These are phyloP conservation scores for Enhydra lutris DNA, from an alignment of 2,113 vertebrate genomes.

Conservation along the genomic window DNA sequence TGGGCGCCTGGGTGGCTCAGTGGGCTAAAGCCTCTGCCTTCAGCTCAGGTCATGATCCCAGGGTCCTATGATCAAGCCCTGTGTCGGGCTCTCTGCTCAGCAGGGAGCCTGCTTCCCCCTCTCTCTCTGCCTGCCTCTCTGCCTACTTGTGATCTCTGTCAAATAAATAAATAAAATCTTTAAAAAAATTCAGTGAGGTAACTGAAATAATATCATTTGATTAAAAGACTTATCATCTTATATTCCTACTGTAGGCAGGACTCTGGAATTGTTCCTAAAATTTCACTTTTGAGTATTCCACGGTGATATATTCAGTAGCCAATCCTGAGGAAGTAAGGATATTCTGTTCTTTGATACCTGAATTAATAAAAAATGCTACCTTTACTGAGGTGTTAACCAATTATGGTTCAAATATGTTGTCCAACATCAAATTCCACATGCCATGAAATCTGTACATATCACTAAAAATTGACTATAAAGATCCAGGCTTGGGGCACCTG, in stretches of 20 bases:
- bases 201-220: background rate
- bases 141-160: too few species aligned
- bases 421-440: background rate
- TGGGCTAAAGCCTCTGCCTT: too few species aligned
- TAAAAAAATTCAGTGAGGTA: background rate
- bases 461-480: background rate
- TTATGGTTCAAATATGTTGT: background rate
- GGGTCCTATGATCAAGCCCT: too few species aligned
- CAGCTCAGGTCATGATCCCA: too few species aligned
- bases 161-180: background rate
- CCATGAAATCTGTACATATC: background rate
- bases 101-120: too few species aligned
- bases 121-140: too few species aligned
- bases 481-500: background rate
- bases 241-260: background rate
- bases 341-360: background rate
- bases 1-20: too few species aligned
- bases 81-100: too few species aligned
- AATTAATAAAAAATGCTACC: background rate
- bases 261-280: constrained; percentile 22
- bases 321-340: background rate
- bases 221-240: constrained; percentile 8
- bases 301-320: background rate
- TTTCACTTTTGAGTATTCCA: background rate
- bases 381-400: background rate